Evolutionary conservation across 2,888 invertebrate genomes (phyloP).

Genomic region (Anoncus sp.): DNA sequence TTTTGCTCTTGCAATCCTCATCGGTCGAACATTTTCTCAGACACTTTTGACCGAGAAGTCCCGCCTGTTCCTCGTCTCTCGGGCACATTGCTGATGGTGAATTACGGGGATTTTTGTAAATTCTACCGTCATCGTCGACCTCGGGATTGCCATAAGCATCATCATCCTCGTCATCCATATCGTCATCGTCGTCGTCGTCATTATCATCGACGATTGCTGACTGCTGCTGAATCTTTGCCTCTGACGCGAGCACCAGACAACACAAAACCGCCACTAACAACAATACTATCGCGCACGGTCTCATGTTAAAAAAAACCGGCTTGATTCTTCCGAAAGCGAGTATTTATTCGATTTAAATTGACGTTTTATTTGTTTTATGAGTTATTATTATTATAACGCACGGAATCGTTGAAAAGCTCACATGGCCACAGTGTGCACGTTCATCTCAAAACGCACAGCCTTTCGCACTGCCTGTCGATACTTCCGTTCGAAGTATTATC

Average conservation of each 20-base stretch:
- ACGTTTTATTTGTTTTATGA: constrained; percentile 8
- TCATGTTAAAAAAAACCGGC: constrained; percentile 70
- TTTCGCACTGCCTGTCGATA: constrained; percentile 26
- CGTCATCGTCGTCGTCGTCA: constrained; percentile 84
- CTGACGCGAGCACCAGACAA: constrained; percentile 73
- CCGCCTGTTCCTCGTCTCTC: constrained; percentile 93
- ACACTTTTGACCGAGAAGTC: constrained; percentile 93
- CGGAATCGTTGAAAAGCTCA: constrained; percentile 39
- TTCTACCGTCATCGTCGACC: constrained; percentile 91
- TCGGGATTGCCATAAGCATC: constrained; percentile 82
- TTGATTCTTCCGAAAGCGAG: constrained; percentile 1
- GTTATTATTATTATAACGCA: constrained; percentile 11
- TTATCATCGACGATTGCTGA: constrained; percentile 80
- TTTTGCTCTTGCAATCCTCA: constrained; percentile 98
- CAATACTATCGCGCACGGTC: constrained; percentile 72
- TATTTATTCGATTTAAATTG: constrained; percentile 4
- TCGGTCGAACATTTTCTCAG: constrained; percentile 96
- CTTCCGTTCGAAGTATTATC: constrained; percentile 21
- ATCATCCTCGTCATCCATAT: constrained; percentile 83
- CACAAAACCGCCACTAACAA: constrained; percentile 74
- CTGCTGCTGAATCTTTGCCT: constrained; percentile 79
- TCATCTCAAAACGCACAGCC: constrained; percentile 38
- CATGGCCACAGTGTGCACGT: constrained; percentile 50
- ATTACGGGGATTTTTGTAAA: constrained; percentile 95
- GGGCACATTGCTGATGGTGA: constrained; percentile 94